These are phyloP conservation scores for Leptopilina syphax DNA, from an alignment of 2,888 invertebrate species.

Conservation along the genomic window DNA sequence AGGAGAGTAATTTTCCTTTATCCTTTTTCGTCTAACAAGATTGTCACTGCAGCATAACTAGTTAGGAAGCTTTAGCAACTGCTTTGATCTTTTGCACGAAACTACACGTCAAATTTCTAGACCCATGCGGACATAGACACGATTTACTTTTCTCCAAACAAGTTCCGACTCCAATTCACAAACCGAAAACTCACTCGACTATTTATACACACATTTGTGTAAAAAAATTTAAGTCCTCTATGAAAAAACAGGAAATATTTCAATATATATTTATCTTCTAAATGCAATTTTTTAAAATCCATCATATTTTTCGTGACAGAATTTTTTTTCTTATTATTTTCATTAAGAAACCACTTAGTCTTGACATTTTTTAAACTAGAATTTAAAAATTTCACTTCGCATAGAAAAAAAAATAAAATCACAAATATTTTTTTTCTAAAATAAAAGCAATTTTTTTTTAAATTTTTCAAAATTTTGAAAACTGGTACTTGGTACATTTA, in stretches of 20 bases:
- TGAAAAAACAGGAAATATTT: no score
- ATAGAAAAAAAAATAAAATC: no score
- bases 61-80: conserved; percentile 34
- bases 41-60: conserved; percentile 26
- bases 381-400: neutral
- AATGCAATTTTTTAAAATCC: no score
- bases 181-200: neutral
- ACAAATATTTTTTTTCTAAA: no score
- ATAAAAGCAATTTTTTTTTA: no score
- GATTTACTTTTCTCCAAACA: neutral
- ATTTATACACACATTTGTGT: neutral
- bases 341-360: no score
- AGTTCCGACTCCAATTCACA: conserved; percentile 16
- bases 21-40: conserved; percentile 24
- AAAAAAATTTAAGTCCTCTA: neutral
- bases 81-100: conserved; percentile 33
- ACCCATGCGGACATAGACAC: neutral
- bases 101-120: conserved; percentile 26
- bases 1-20: neutral
- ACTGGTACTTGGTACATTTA: no score
- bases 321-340: no score
- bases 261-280: no score
- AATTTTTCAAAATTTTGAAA: no score
- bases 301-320: no score
- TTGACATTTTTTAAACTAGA: neutral